These are phyloP conservation scores for Mythimna loreyi DNA, from an alignment of 2,888 invertebrate genomes.

Conservation along the genomic window DNA sequence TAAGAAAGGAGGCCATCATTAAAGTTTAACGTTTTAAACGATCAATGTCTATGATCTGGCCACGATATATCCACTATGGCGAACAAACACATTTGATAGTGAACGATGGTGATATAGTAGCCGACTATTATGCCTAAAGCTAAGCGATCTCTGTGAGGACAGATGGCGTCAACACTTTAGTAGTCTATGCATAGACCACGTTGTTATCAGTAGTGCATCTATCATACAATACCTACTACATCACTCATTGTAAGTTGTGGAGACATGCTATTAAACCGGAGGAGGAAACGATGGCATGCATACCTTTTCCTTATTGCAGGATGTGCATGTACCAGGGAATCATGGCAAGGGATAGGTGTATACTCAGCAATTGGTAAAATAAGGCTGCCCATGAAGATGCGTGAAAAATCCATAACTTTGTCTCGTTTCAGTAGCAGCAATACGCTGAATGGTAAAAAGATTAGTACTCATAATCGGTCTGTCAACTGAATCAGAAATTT, in stretches of 20 bases:
- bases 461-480: neutral
- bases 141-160: slow-evolving; percentile 2
- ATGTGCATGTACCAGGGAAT: neutral
- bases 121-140: slow-evolving; percentile 16
- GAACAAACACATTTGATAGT: neutral
- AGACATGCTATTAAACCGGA: neutral
- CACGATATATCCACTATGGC: neutral
- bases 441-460: neutral
- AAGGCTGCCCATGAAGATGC: neutral
- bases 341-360: neutral
- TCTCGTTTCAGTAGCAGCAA: neutral
- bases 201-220: slow-evolving; percentile 39
- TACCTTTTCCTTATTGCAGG: neutral
- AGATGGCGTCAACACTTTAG: slow-evolving; percentile 26
- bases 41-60: too few species aligned
- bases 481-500: neutral
- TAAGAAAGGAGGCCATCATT: too few species aligned
- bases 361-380: neutral
- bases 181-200: slow-evolving; percentile 16
- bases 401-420: neutral
- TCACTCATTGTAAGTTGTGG: slow-evolving; percentile 18
- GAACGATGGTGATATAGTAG: neutral
- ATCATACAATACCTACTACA: neutral
- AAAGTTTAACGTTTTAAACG: too few species aligned
- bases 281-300: neutral